Evolutionary conservation across 2,888 invertebrate species (phyloP), one percentile per base, ranked within the genome.

Genomic region (Drosophila quasianomalipes): DNA sequence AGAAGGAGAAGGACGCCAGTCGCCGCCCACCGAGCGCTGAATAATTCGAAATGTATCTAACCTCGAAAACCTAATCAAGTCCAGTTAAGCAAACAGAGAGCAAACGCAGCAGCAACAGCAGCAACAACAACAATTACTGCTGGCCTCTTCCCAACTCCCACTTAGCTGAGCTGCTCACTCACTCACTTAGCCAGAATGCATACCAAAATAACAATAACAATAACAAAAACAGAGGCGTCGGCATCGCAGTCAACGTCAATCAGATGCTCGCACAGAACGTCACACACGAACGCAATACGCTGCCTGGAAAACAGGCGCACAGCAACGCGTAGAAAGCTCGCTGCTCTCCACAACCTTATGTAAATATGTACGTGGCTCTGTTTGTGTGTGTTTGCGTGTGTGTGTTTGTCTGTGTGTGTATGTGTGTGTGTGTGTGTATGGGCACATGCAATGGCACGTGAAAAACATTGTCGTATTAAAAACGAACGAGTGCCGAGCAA

Each of bases 221-320:
- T 47, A 47, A 47, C 47, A 47, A 47, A 58, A 44, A 62, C 54
- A 63, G 35, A 52, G 52, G 47, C 65, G 66, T 47, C 67, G 55
- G 57, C 70, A 62, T 59, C 77, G 78, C 73, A 70, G 80, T 67
- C 75, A 78, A 74, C 83, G 82, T 82, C 82, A 82, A 85, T 84
- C 84, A 83, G 81, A 70, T 64, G 72, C 58, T 62, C 59, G 82
- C 83, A 91, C 91, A 79, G 85, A 90, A 91, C 92, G 92, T 92
- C 92, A 92, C 92, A 92, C 92, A 92, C 92, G 89, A 92, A 92
- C 91, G 83, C 88, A 91, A 89, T 71, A 82, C 92, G 92, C 92
- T 90, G 92, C 90, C 81, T 82, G 71, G 57, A 57, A 82, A 92
- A 66, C 85, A 92, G 92, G 91, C 92, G 90, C 72, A 33, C 92